Conservation (phyloP, 2,113 vertebrate genomes). For the Pavo muticus region DNA sequence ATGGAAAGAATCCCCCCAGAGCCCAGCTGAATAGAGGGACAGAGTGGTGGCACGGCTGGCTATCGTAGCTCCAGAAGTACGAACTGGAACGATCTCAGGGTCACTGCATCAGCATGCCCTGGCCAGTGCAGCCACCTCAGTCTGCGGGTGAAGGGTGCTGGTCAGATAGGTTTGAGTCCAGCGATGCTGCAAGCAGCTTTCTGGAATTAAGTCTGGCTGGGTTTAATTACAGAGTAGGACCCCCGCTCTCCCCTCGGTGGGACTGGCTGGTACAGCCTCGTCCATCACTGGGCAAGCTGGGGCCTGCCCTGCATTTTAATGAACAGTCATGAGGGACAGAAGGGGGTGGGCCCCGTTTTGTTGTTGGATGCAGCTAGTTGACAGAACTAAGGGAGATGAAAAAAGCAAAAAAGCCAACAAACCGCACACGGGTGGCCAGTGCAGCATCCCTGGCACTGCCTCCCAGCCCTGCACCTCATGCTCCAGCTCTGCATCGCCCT, state of each 20-base stretch:
- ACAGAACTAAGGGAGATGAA: slow-evolving; percentile 83
- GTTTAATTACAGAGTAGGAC: neutral
- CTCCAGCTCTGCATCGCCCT: neutral
- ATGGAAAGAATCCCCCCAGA: neutral
- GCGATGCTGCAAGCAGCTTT: neutral
- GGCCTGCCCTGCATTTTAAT: slow-evolving; percentile 87
- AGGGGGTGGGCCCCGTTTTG: slow-evolving; percentile 85
- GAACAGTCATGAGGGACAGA: slow-evolving; percentile 90
- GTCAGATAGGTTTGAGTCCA: neutral
- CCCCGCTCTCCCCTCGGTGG: slow-evolving; percentile 41
- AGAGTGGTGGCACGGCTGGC: no score
- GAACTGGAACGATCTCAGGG: neutral
- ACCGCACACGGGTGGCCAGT: slow-evolving; percentile 36
- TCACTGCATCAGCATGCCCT: rapidly evolving
- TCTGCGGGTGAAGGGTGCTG: neutral
- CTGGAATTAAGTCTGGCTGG: rapidly evolving
- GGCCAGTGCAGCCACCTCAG: rapidly evolving
- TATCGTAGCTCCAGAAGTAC: neutral
- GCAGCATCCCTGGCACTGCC: slow-evolving; percentile 51
- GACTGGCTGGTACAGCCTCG: slow-evolving; percentile 82
- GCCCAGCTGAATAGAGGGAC: neutral
- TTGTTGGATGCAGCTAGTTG: slow-evolving; percentile 91
- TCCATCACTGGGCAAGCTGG: slow-evolving; percentile 87
- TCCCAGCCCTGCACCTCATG: neutral
- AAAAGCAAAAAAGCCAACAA: slow-evolving; percentile 72